Evolutionary conservation across 2,888 invertebrate species (phyloP), one percentile per base, ranked within the genome.

Genomic region (Pheosia tremula): DNA sequence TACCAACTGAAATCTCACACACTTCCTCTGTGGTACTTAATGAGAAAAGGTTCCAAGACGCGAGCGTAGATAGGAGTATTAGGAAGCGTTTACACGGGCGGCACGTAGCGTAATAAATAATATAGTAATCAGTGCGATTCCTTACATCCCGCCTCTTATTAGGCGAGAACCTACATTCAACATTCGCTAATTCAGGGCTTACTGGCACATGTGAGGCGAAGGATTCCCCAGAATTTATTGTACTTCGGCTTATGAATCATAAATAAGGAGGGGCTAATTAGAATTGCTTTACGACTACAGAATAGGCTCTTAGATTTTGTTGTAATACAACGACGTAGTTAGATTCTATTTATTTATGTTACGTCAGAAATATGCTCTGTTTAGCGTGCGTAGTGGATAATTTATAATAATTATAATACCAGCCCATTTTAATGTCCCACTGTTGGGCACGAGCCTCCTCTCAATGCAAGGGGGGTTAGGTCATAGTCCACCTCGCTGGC

Each of bases 61-160:
- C 63, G 56, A 66, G 71, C 77, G 81, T 78, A 87, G 87, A 87
- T 87, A 83, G 83, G 79, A 86, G 90, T 90, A 93, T 93, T 93
- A 92, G 87, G 90, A 87, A 90, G 90, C 93, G 93, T 93, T 93
- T 92, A 93, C 90, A 93, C 89, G 87, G 83, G 86, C 83, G 88
- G 91, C 93, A 93, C 93, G 93, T 93, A 93, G 86, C 74, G 91
- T 91, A 93, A 93, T 93, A 93, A 93, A 93, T 93, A 92, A 93
- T 91, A 89, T 89, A 93, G 92, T 93, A 93, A 93, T 93, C 93
- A 93, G 93, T 84, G 90, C 89, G 86, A 93, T 93, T 92, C 91
- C 93, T 93, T 91, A 92, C 92, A 93, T 92, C 93, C 92, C 88
- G 85, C 83, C 88, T 88, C 92, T 92, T 93, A 91, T 91, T 91